These are phyloP conservation scores for Phortica magna DNA, from an alignment of 2,888 invertebrate species.

Conservation along the genomic window DNA sequence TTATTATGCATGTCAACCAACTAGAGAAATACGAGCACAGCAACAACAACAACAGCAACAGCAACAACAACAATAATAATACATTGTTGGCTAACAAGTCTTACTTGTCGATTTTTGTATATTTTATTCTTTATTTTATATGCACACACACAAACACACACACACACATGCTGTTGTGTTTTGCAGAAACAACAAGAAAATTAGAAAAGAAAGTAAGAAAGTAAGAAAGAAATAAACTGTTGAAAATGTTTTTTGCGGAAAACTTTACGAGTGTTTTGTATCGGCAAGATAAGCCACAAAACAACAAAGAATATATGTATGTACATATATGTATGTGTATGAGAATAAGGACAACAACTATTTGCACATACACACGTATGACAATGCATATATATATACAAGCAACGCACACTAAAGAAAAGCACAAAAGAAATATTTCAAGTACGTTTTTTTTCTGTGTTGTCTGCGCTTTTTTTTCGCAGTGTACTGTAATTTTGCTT, in stretches of 20 bases:
- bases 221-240: conserved; percentile 29
- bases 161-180: conserved; percentile 17
- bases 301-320: conserved; percentile 11
- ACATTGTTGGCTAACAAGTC: conserved; percentile 28
- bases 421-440: conserved; percentile 24
- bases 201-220: conserved; percentile 15
- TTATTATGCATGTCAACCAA: conserved; percentile 60
- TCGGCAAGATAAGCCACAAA: not conserved
- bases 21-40: conserved; percentile 22
- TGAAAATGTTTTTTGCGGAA: conserved; percentile 41
- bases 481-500: not conserved
- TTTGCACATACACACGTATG: too few relatives aligned
- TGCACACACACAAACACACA: not conserved
- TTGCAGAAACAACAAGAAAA: not conserved
- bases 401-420: not conserved
- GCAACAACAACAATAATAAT: conserved; percentile 19
- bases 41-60: conserved; percentile 30
- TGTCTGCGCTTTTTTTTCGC: not conserved
- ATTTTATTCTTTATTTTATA: conserved; percentile 3
- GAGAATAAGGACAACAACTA: conserved; percentile 31
- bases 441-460: conserved; percentile 18
- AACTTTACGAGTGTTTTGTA: conserved; percentile 55
- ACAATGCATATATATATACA: not conserved
- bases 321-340: too few relatives aligned
- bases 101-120: conserved; percentile 36